Conservation (phyloP, 2,888 invertebrate species). For the Saturnia japonica region DNA sequence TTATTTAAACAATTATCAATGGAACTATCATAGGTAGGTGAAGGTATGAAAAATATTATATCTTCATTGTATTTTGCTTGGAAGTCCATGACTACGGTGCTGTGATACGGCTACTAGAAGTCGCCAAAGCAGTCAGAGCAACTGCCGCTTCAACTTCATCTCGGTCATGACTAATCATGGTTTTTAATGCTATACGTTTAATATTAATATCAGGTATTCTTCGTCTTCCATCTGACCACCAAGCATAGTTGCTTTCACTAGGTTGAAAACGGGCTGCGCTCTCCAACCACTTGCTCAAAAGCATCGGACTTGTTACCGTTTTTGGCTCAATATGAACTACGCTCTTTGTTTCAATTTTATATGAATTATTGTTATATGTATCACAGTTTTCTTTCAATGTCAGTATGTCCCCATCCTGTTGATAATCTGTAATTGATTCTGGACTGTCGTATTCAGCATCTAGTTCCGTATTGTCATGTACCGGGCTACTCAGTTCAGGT, state of each 20-base stretch:
- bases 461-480: slow-evolving; percentile 49
- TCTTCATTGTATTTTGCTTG: neutral
- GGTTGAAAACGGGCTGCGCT: slow-evolving; percentile 89
- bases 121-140: slow-evolving; percentile 86
- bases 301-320: slow-evolving; percentile 79
- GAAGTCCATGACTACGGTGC: slow-evolving; percentile 41
- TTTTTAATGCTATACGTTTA: slow-evolving; percentile 52
- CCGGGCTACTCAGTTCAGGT: slow-evolving; percentile 65
- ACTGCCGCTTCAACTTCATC: slow-evolving; percentile 90
- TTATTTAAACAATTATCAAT: neutral
- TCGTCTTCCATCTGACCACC: slow-evolving; percentile 80
- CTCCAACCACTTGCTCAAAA: slow-evolving; percentile 88
- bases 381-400: slow-evolving; percentile 58
- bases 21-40: neutral
- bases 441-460: slow-evolving; percentile 57
- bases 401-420: slow-evolving; percentile 57
- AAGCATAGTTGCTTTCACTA: slow-evolving; percentile 86
- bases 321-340: slow-evolving; percentile 44
- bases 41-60: neutral
- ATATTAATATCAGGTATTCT: slow-evolving; percentile 55
- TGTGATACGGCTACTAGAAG: slow-evolving; percentile 60
- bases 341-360: slow-evolving; percentile 43
- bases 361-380: slow-evolving; percentile 65
- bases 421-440: slow-evolving; percentile 50
- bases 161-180: slow-evolving; percentile 79